These are phyloP conservation scores for Ganaspis brasiliensis DNA, from an alignment of 2,888 invertebrate species.

Conservation along the genomic window DNA sequence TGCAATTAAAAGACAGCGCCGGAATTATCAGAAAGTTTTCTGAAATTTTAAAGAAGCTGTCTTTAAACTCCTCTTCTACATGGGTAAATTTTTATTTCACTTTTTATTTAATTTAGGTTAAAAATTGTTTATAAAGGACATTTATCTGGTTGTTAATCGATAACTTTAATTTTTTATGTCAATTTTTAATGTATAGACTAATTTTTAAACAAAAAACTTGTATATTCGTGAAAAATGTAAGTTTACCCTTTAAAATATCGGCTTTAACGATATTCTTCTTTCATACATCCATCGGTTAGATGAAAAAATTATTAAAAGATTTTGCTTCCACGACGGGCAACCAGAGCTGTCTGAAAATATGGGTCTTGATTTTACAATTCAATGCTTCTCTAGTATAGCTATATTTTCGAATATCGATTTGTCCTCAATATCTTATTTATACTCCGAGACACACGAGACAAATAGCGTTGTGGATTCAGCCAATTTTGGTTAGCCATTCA, in stretches of 20 bases:
- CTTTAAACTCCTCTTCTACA: too few relatives aligned
- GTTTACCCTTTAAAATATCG: background rate
- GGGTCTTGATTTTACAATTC: conserved; percentile 26
- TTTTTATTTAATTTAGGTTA: too few relatives aligned
- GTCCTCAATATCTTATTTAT: conserved; percentile 34
- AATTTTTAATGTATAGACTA: too few relatives aligned
- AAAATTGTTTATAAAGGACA: too few relatives aligned
- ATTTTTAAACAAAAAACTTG: too few relatives aligned
- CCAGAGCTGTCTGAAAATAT: conserved; percentile 31
- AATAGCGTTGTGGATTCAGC: background rate
- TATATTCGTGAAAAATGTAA: too few relatives aligned
- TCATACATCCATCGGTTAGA: background rate
- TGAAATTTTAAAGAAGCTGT: too few relatives aligned
- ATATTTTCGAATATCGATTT: conserved; percentile 32
- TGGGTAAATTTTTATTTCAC: too few relatives aligned
- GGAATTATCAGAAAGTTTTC: too few relatives aligned
- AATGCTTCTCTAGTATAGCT: background rate
- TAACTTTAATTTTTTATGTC: too few relatives aligned
- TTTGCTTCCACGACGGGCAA: background rate
- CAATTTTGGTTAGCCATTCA: conserved; percentile 25
- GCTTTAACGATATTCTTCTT: background rate
- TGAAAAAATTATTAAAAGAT: conserved; percentile 25
- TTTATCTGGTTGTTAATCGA: too few relatives aligned
- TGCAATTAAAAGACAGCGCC: too few relatives aligned
- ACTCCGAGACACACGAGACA: conserved; percentile 6